A percentile compares a stretch with the other conserved stretches of the same genome.
phyloP scores from a whole-genome alignment of 2,888 invertebrate genomes.

The Hofmannophila pseudospretella region DNA sequence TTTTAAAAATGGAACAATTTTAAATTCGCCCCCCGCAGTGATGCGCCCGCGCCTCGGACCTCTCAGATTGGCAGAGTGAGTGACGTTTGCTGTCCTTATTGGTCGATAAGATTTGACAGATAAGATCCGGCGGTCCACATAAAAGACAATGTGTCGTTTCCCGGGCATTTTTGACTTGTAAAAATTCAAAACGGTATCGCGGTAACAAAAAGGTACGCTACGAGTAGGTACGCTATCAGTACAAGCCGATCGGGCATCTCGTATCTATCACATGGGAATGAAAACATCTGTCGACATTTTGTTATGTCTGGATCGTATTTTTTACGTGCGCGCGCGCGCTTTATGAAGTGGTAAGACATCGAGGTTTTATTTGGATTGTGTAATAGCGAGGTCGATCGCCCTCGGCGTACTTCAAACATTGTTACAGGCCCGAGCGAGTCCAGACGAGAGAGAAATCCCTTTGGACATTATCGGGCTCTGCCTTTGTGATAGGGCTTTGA shows the following conservation, averaged over 20 bases:
- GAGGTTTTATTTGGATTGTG: conserved; percentile 50
- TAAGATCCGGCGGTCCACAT: conserved; percentile 65
- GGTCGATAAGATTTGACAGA: conserved; percentile 75
- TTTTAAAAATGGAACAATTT: conserved; percentile 46
- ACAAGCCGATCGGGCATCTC: conserved; percentile 35
- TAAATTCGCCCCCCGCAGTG: conserved; percentile 67
- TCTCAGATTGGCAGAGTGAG: conserved; percentile 71
- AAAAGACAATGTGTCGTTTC: conserved; percentile 66
- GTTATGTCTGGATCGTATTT: conserved; percentile 41
- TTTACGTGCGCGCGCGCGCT: conserved; percentile 45
- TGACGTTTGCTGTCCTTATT: conserved; percentile 75
- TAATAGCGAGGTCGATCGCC: conserved; percentile 53
- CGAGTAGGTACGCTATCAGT: conserved; percentile 48
- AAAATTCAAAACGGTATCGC: conserved; percentile 63
- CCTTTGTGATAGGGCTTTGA: conserved; percentile 34
- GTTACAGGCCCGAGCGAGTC: conserved; percentile 36
- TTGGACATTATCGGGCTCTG: conserved; percentile 37
- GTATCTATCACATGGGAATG: conserved; percentile 64
- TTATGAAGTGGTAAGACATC: conserved; percentile 43
- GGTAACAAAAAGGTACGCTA: conserved; percentile 51
- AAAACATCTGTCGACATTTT: conserved; percentile 70
- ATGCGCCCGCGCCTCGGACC: conserved; percentile 43
- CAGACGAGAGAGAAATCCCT: conserved; percentile 32
- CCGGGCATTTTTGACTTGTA: conserved; percentile 58
- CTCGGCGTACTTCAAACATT: conserved; percentile 43